These are phyloP conservation scores for Onchidella celtica DNA, from an alignment of 2,888 invertebrate species.

Conservation along the genomic window DNA sequence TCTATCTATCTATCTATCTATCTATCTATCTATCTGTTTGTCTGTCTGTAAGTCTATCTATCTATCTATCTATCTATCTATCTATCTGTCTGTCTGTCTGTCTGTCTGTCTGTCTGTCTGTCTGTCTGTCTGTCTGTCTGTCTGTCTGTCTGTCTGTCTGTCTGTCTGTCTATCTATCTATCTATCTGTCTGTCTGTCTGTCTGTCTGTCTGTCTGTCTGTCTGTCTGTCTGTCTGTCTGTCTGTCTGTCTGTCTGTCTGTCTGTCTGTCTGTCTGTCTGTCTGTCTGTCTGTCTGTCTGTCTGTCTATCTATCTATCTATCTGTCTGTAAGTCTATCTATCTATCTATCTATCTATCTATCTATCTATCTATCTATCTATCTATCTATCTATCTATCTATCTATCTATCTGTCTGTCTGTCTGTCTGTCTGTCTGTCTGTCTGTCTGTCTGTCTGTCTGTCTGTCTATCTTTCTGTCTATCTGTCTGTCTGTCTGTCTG, in stretches of 20 bases:
- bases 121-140: background rate
- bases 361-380: background rate
- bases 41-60: too few relatives aligned
- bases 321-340: too few relatives aligned
- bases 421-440: conserved; percentile 8
- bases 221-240: background rate
- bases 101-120: background rate
- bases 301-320: too few relatives aligned
- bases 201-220: background rate
- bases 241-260: background rate
- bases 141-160: background rate
- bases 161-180: too few relatives aligned
- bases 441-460: conserved; percentile 5
- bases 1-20: background rate
- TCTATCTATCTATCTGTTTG: background rate
- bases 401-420: too few relatives aligned
- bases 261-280: background rate
- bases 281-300: background rate
- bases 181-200: too few relatives aligned
- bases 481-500: too few relatives aligned
- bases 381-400: too few relatives aligned
- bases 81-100: too few relatives aligned
- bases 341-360: too few relatives aligned
- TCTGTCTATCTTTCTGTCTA: too few relatives aligned
- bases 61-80: too few relatives aligned